phyloP scores from a whole-genome alignment of 2,888 invertebrate species.

The Brachypalpus laphriformis region DNA sequence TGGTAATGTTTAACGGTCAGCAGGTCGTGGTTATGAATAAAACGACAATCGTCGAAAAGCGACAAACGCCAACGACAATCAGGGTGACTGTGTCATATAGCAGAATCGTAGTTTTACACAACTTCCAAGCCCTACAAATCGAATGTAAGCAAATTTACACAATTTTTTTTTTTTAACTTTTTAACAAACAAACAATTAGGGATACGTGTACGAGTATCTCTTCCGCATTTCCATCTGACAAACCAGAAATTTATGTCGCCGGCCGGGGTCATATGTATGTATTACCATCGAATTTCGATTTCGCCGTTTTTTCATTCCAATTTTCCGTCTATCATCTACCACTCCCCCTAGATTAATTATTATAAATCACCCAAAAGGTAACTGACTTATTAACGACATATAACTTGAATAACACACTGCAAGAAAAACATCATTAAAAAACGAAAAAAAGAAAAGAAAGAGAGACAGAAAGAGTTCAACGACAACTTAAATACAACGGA shows the following conservation, averaged over 20 bases:
- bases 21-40: too few relatives aligned
- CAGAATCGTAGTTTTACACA: too few relatives aligned
- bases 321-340: neutral
- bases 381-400: constrained; percentile 67
- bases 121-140: too few relatives aligned
- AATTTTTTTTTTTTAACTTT: too few relatives aligned
- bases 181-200: too few relatives aligned
- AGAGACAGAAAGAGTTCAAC: constrained; percentile 57
- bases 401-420: constrained; percentile 23
- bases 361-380: constrained; percentile 60
- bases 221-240: neutral
- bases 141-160: too few relatives aligned
- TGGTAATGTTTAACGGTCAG: too few relatives aligned
- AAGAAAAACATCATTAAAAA: neutral
- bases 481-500: constrained; percentile 49
- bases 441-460: constrained; percentile 7
- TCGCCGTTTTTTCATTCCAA: neutral
- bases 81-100: too few relatives aligned
- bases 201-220: neutral
- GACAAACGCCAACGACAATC: too few relatives aligned
- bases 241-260: neutral
- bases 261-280: neutral
- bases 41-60: too few relatives aligned
- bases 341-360: constrained; percentile 30
- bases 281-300: constrained; percentile 1